Evolutionary conservation across 2,888 invertebrate genomes (phyloP).

Genomic region (Steromphala cineraria): DNA sequence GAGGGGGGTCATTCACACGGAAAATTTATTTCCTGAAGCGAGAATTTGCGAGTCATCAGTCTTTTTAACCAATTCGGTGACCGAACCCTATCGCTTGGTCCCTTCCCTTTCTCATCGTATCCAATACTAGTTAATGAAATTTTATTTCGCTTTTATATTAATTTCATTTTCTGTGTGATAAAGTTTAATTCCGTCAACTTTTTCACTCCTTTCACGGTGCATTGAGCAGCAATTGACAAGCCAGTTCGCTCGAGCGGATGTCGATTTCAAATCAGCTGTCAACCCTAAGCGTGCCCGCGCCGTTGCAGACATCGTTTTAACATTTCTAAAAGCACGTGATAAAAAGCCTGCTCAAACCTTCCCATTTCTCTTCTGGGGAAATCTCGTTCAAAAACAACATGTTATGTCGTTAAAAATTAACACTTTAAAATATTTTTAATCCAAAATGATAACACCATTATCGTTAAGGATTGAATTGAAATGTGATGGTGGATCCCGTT

Average conservation of each 20-base stretch:
- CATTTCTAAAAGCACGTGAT: neutral
- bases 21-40: constrained; percentile 29
- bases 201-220: constrained; percentile 37
- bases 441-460: too few species aligned
- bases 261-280: constrained; percentile 29
- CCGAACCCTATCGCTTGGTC: neutral
- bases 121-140: constrained; percentile 51
- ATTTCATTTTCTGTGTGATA: constrained; percentile 49
- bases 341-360: neutral
- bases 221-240: constrained; percentile 35
- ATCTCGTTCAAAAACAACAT: too few species aligned
- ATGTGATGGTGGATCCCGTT: too few species aligned
- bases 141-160: constrained; percentile 52
- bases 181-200: constrained; percentile 40
- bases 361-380: too few species aligned
- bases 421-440: too few species aligned
- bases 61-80: neutral
- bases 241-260: constrained; percentile 27
- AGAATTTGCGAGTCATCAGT: neutral
- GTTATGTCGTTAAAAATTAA: too few species aligned
- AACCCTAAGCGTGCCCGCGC: constrained; percentile 19
- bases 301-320: neutral
- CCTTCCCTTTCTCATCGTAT: constrained; percentile 15
- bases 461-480: too few species aligned
- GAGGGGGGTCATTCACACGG: constrained; percentile 22